Evolutionary conservation across 2,113 vertebrate genomes (phyloP), one percentile per base, ranked within the genome.

Genomic region (Pluvialis apricaria): DNA sequence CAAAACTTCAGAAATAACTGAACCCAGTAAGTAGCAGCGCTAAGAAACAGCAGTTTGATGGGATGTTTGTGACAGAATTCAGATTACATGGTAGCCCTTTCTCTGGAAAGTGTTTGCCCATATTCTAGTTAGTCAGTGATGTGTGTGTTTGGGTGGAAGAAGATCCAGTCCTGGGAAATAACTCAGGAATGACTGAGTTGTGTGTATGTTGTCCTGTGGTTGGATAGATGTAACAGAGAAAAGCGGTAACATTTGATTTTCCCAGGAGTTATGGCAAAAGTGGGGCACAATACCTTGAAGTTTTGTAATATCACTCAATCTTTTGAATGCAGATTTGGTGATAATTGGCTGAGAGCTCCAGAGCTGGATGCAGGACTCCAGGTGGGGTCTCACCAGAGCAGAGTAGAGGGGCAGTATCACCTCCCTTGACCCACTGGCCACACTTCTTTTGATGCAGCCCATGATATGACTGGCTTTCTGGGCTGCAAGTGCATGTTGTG

Each of bases 81-180:
- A 71, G 7, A 13, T 55, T 64, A 54, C 0, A 0, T 5, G 62
- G 20, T 11, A 47, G 9, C 2, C 7, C 4, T 42, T 75, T 47
- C 7, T 22, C 29, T 71, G 51, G 32, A 66, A 91, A 84, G 10
- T 5, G 15, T 71, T 70, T 82, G 13, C 10, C 29, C 9, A 5
- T 83, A 45, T 5, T 58, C 17, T 55, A 25, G 7, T 45, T n/a
- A 31, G 5, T 40, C 5, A 54, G 4, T 38, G 40, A 25, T 31
- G 10, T 3, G 2, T 38, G 4, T 44, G 3, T 52, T 84, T 72
- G 12, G 2, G 12, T 69, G 12, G 14, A 73, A 9, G 9, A 72
- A 77, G 49, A 58, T 44, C 3, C 10, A 72, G 12, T 16, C 3
- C 26, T 1, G 7, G 5, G 5, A 54, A 85, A 64, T 26, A 57